Percentiles rank a stretch among this genome's conserved stretches.
phyloP scores from a whole-genome alignment of 1,140 invertebrate species.

The Caerostris extrusa region DNA sequence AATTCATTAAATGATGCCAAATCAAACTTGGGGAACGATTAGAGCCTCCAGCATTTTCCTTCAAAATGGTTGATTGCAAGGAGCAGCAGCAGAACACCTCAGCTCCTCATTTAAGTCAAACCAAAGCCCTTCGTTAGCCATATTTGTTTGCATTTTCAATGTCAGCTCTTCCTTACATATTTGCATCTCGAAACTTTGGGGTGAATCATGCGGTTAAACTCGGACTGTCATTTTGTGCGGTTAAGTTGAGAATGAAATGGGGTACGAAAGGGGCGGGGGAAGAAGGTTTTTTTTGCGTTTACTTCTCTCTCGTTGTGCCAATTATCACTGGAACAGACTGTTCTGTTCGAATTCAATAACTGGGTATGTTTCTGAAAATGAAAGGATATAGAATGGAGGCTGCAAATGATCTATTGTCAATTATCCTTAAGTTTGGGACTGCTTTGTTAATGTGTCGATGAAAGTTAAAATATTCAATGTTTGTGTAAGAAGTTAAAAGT shows the following conservation, averaged over 20 bases:
- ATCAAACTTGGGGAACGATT: constrained; percentile 66
- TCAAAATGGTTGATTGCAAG: constrained; percentile 61
- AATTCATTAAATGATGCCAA: constrained; percentile 68
- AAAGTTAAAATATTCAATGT: neutral
- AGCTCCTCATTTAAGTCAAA: constrained; percentile 59
- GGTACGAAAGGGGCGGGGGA: neutral
- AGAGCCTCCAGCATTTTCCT: constrained; percentile 60
- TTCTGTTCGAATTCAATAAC: neutral
- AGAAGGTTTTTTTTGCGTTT: neutral
- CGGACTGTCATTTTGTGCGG: constrained; percentile 46
- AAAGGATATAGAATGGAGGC: neutral
- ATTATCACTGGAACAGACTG: constrained; percentile 9
- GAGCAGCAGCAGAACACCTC: constrained; percentile 15
- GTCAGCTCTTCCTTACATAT: constrained; percentile 68
- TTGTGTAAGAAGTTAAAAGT: too few relatives aligned
- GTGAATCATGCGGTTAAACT: constrained; percentile 60
- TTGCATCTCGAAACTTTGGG: constrained; percentile 60
- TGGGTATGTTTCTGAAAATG: neutral
- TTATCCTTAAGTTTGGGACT: neutral
- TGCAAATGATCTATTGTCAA: neutral
- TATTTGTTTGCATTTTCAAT: constrained; percentile 72
- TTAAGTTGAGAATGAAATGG: neutral
- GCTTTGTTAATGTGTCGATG: neutral
- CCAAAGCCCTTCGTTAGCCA: constrained; percentile 61
- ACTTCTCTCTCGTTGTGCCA: constrained; percentile 11